Conservation (phyloP, 2,113 vertebrate species). For the Bubalus kerabau region DNA sequence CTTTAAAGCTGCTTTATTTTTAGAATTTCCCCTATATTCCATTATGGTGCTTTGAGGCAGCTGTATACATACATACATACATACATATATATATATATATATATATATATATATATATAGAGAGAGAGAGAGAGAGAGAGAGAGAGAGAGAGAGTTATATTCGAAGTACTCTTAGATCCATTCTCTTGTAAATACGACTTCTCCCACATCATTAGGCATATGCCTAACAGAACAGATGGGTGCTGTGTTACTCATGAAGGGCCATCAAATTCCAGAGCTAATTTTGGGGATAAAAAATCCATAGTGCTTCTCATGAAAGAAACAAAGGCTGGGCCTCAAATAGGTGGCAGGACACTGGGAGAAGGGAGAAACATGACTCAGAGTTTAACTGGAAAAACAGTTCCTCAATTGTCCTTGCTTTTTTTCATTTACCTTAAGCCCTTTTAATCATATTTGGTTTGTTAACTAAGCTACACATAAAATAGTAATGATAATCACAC, state of each 20-base stretch:
- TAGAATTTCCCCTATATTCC: constrained; percentile 19
- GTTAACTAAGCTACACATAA: not conserved
- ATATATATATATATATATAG: not conserved
- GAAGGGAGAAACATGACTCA: not conserved
- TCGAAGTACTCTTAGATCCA: not conserved
- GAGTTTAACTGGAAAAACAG: not conserved
- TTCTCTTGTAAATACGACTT: not conserved
- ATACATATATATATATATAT: accelerated
- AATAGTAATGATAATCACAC: not conserved
- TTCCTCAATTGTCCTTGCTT: not conserved
- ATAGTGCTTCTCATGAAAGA: not conserved
- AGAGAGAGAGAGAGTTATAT: not conserved
- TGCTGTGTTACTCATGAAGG: not conserved
- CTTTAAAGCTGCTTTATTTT: constrained; percentile 41
- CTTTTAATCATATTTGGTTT: not conserved
- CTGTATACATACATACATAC: not conserved
- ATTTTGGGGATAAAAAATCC: not conserved
- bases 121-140: too few species aligned
- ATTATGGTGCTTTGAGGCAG: constrained; percentile 19
- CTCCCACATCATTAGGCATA: not conserved
- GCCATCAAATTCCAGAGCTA: not conserved
- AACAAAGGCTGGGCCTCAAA: not conserved
- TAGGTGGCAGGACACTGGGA: not conserved
- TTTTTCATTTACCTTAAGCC: not conserved
- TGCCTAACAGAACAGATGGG: constrained; percentile 16